Base-by-base conservation (phyloP, 2,113 vertebrate genomes). In the Actenoides lindsayi region DNA sequence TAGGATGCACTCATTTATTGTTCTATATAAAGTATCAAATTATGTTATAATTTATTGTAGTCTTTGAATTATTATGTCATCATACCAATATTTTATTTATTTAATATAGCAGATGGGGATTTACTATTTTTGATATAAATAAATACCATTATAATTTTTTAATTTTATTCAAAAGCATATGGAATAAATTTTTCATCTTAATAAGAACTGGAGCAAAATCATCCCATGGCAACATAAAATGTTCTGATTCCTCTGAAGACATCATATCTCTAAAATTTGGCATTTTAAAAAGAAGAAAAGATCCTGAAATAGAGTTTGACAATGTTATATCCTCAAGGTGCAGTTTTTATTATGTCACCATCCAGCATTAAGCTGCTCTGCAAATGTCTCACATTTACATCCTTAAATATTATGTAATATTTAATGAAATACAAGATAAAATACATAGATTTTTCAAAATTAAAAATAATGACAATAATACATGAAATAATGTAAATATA, bases 241-340 rank as follows among this genome's bases (percentile, higher is more conserved):
- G 57, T 56, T 89, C 53, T 73, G 65, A 94, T 92, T 92, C 50
- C 65, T 94, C 95, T 79, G 80, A 94, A 95, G 68, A 89, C 83
- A 92, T 48, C 21, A 2, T 74, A 88, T 83, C 85, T 93, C 76
- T 94, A 68, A 90, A 90, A 92, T 84, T 1, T 94, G 90, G 87
- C 89, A 92, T 96, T 96, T 95, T 89, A 79, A 92, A 90, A 81
- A 68, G 83, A 96, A 95, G 30, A 95, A 93, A 92, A 92, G 79
- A 83, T 90, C 57, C 83, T 71, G 65, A 96, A 95, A 90, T 84
- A 86, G 80, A 86, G 15, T 93, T 82, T 71, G 62, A 89, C 53
- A 41, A 50, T 73, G 50, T 50, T 79, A 81, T 87, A 92, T 89
- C 54, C 80, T 75, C 57, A 82, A 90, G 77, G 37, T 87, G 48